Evolutionary conservation across 1,140 invertebrate species (phyloP), one percentile per base, ranked within the genome.

Genomic region (Sitobion miscanthi): DNA sequence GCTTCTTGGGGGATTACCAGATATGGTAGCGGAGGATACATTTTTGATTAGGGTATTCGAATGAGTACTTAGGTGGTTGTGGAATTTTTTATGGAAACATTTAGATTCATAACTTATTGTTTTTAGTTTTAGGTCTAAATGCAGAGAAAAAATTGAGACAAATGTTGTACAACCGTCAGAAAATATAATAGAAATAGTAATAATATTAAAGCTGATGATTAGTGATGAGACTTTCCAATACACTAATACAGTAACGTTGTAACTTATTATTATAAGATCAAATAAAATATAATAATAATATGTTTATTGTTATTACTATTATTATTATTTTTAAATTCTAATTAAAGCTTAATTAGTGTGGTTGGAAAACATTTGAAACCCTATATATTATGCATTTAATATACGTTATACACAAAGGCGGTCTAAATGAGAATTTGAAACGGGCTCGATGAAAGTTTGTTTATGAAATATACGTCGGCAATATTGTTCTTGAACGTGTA

Each of bases 231-330:
- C 62, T 0, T 0, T 14, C 23, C 3, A 30, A 9, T 69, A 54
- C 20, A 8, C 23, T 4, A 30, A 9, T 69, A 54, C 20, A 8
- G 30, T 17, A n/a, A 69, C 17, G 4, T 69, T 69, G 3, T 17
- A 69, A 14, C 4, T 17, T 14, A 14, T 69, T 69, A 11, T 62
- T 21, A 54, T 54, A 62, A 30, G 25, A 30, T 62, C 9, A 62
- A 69, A n/a, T 69, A 69, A 69, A 69, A 69, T 69, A 69, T n/a
- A 69, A 69, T 69, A 69, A n/a, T 69, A n/a, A 52, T 52, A 52
- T 14, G 14, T 52, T 1, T 52, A 52, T 52, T 14, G 30, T 69
- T 69, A n/a, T n/a, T n/a, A n/a, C 2, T 38, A 38, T n/a, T 30
- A 30, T 62, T 77, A 77, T 77, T 77, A 77, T n/a, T 17, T n/a